These are phyloP conservation scores for Periparus ater DNA, from an alignment of 2,797 vertebrate genomes.

Conservation along the genomic window DNA sequence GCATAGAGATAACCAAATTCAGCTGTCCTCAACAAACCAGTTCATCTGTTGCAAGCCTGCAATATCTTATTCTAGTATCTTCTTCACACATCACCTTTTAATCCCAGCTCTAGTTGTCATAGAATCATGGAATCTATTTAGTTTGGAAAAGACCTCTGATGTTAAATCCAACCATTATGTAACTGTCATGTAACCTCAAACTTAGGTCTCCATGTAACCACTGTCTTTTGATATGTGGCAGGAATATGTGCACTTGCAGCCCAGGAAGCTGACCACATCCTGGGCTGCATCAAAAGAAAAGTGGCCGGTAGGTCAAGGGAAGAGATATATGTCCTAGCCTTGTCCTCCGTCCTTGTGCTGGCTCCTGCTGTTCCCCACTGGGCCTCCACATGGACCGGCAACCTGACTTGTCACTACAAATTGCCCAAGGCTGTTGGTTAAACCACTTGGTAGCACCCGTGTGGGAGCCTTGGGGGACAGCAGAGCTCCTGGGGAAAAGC, in stretches of 20 bases:
- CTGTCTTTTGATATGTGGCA: not conserved
- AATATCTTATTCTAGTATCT: not conserved
- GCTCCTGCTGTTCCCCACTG: not conserved
- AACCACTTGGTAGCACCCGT: not conserved
- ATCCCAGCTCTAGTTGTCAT: not conserved
- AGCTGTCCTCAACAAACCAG: not conserved
- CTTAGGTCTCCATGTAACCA: not conserved
- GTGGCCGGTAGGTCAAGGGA: not conserved
- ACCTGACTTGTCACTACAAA: not conserved
- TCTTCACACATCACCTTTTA: not conserved
- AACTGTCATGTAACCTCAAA: not conserved
- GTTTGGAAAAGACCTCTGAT: not conserved
- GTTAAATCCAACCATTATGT: not conserved
- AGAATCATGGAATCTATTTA: not conserved
- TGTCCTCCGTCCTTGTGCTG: not conserved
- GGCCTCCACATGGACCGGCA: fast-evolving
- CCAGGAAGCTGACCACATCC: not conserved
- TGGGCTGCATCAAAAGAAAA: not conserved
- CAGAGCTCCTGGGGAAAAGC: not conserved
- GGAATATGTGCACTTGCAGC: not conserved
- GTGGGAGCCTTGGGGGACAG: not conserved
- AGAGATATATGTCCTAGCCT: not conserved
- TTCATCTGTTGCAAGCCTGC: not conserved
- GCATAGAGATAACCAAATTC: not conserved
- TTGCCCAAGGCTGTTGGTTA: not conserved